Evolutionary conservation across 2,888 invertebrate species (phyloP).

Genomic region (Salticus scenicus): DNA sequence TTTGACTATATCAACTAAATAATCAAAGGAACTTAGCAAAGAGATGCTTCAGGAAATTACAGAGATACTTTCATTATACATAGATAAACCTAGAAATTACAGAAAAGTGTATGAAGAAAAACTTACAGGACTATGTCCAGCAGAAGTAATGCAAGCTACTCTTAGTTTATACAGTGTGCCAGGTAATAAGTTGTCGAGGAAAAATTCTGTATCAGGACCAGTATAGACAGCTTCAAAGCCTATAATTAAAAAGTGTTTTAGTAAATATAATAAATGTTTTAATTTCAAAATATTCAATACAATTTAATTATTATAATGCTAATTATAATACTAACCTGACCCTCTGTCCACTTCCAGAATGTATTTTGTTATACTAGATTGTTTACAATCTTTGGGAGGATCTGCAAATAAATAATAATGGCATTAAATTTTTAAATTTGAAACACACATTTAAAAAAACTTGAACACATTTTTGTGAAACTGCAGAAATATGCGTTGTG

Average conservation of each 20-base stretch:
- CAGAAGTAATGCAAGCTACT: slow-evolving; percentile 84
- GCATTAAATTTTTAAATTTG: too few species aligned
- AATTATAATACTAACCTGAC: slow-evolving; percentile 39
- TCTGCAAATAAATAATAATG: slow-evolving; percentile 76
- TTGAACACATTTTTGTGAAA: too few species aligned
- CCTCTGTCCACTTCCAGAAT: slow-evolving; percentile 84
- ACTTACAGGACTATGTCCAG: slow-evolving; percentile 83
- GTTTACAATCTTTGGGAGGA: slow-evolving; percentile 85
- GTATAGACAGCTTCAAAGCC: slow-evolving; percentile 85
- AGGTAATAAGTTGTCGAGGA: slow-evolving; percentile 87
- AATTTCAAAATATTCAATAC: not conserved
- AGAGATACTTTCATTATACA: too few species aligned
- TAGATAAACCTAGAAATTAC: too few species aligned
- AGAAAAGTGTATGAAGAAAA: too few species aligned
- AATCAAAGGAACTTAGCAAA: too few species aligned
- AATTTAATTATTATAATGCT: not conserved
- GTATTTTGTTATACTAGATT: slow-evolving; percentile 82
- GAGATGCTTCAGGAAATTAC: too few species aligned
- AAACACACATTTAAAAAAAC: too few species aligned
- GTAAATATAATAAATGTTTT: not conserved
- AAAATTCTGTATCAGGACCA: slow-evolving; percentile 85
- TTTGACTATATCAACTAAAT: too few species aligned
- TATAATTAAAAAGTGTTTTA: slow-evolving; percentile 73
- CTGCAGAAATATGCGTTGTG: too few species aligned
- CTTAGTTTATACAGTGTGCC: slow-evolving; percentile 87